These are phyloP conservation scores for Tachypleus tridentatus DNA, from an alignment of 1,140 invertebrate species.

Conservation along the genomic window DNA sequence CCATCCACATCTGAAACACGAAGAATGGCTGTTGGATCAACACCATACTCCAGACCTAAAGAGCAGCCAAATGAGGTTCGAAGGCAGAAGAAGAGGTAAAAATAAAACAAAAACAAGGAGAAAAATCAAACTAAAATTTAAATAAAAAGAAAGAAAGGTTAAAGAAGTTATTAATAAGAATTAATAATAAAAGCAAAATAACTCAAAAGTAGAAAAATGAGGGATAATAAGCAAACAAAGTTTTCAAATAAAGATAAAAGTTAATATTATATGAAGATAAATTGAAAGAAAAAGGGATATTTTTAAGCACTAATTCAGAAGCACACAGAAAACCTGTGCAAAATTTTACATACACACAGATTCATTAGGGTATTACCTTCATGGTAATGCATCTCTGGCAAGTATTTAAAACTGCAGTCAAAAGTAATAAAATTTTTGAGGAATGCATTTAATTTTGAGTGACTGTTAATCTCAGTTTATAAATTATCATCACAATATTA, in stretches of 20 bases:
- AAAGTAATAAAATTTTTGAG: no score
- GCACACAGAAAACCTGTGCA: not conserved
- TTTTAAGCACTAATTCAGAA: not conserved
- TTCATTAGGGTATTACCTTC: no score
- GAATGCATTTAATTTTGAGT: no score
- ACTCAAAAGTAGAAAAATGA: slow-evolving; percentile 3
- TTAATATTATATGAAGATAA: not conserved
- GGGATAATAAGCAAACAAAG: not conserved
- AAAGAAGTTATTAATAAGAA: slow-evolving; percentile 2
- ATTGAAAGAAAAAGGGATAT: not conserved
- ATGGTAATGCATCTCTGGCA: no score
- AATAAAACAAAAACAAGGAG: slow-evolving; percentile 12
- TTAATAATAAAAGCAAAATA: slow-evolving; percentile 5
- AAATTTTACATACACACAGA: no score
- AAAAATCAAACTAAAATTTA: slow-evolving; percentile 14
- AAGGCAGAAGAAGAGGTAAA: slow-evolving; percentile 2
- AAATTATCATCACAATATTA: no score
- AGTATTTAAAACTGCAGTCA: no score
- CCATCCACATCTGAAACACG: slow-evolving; percentile 63
- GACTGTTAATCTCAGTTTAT: no score
- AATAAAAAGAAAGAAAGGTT: slow-evolving; percentile 6
- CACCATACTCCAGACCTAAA: slow-evolving; percentile 20
- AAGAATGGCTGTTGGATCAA: slow-evolving; percentile 13
- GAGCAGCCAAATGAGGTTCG: slow-evolving; percentile 8
- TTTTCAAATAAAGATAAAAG: slow-evolving; percentile 1